A percentile compares a stretch with the other conserved stretches of the same genome.
phyloP scores from a whole-genome alignment of 35 echinoderm and acorn worm species.

The Hemicentrotus pulcherrimus region DNA sequence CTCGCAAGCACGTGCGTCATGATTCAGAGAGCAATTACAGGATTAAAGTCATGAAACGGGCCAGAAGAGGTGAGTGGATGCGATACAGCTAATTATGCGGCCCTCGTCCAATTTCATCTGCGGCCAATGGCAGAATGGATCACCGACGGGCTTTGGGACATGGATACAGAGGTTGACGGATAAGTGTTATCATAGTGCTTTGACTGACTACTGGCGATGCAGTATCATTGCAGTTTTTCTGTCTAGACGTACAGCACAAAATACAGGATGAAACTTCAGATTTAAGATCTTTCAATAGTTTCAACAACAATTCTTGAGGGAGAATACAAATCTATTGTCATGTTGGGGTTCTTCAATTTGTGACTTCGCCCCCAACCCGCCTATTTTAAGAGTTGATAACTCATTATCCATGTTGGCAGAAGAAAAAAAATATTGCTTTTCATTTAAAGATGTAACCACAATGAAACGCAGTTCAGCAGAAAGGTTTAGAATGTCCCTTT shows the following conservation, averaged over 20 bases:
- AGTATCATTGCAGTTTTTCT: background rate
- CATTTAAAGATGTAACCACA: too few species aligned
- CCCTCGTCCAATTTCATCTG: slow-evolving; percentile 1
- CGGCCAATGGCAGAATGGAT: background rate
- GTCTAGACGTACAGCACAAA: background rate
- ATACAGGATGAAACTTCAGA: background rate
- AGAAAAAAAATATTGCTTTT: too few species aligned
- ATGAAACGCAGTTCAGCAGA: too few species aligned
- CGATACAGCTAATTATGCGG: slow-evolving; percentile 1
- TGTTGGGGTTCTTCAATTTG: background rate
- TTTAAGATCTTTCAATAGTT: background rate
- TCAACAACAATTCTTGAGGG: background rate
- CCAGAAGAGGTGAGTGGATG: slow-evolving; percentile 7
- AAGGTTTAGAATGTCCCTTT: too few species aligned
- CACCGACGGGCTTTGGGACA: background rate
- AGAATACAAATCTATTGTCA: background rate
- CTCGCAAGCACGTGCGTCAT: background rate
- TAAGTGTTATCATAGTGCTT: background rate
- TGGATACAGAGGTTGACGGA: background rate
- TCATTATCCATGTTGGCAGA: background rate
- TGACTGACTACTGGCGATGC: background rate
- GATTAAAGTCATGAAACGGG: slow-evolving; percentile 1
- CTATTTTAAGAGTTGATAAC: background rate
- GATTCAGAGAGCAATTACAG: slow-evolving; percentile 1
- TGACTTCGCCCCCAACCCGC: background rate